Percentiles rank a stretch among this genome's conserved stretches.
These are phyloP conservation scores for Glyptemys insculpta DNA, from an alignment of 2,797 vertebrate species.

Conservation along the genomic window DNA sequence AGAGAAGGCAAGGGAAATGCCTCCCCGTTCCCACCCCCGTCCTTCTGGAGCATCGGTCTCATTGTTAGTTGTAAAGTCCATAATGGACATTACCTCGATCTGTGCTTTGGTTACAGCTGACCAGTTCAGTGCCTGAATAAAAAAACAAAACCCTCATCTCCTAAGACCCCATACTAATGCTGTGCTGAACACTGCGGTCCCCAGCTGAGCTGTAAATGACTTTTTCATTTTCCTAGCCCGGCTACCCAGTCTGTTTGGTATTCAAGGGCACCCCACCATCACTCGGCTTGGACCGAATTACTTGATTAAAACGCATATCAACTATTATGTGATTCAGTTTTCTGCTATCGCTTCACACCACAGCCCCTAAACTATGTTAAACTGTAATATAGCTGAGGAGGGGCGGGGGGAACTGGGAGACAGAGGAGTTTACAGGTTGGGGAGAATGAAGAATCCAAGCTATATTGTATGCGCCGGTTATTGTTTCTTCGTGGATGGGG, in stretches of 20 bases:
- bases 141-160: conserved; percentile 12
- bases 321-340: conserved; percentile 81
- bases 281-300: conserved; percentile 80
- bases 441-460: conserved; percentile 1
- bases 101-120: conserved; percentile 69
- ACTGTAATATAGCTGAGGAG: conserved; percentile 66
- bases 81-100: background rate
- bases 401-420: background rate
- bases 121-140: conserved; percentile 47
- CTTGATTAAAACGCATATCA: conserved; percentile 88
- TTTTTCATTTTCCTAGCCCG: conserved; percentile 82
- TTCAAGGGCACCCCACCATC: conserved; percentile 76
- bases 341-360: conserved; percentile 59
- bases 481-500: conserved; percentile 7
- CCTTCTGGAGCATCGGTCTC: background rate
- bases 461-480: background rate
- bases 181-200: conserved; percentile 61
- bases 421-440: background rate
- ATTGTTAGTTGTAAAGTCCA: background rate
- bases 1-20: background rate
- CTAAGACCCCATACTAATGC: conserved; percentile 41
- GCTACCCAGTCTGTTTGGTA: conserved; percentile 82
- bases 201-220: conserved; percentile 86
- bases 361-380: conserved; percentile 77
- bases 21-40: background rate